phyloP scores from a whole-genome alignment of 2,888 invertebrate species.

The Gisinianus flammeolus region DNA sequence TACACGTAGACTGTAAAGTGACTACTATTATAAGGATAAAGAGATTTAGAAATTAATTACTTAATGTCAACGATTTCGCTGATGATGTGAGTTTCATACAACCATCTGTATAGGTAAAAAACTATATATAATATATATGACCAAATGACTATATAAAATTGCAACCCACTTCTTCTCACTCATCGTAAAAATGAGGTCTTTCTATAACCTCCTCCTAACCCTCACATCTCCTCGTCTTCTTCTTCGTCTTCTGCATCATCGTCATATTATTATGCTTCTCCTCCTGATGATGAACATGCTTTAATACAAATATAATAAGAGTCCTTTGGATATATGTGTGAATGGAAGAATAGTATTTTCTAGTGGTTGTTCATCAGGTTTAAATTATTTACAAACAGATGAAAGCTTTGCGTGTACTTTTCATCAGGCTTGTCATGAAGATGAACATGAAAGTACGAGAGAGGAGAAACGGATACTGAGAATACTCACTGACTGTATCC shows the following conservation, averaged over 20 bases:
- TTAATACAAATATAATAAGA: not conserved
- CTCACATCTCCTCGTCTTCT: conserved; percentile 27
- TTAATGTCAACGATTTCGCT: not conserved
- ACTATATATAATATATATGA: too few species aligned
- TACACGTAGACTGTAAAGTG: too few species aligned
- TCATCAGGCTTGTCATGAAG: not conserved
- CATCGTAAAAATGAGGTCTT: conserved; percentile 43
- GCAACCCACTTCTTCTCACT: conserved; percentile 32
- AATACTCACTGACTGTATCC: not conserved
- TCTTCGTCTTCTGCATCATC: not conserved
- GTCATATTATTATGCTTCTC: not conserved
- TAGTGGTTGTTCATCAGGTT: not conserved
- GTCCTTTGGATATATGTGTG: not conserved
- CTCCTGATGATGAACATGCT: not conserved
- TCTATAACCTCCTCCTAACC: conserved; percentile 43
- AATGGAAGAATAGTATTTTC: not conserved
- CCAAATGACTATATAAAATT: too few species aligned
- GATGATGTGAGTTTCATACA: not conserved
- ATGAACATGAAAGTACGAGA: not conserved
- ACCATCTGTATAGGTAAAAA: too few species aligned
- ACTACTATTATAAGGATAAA: too few species aligned
- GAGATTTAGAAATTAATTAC: not conserved
- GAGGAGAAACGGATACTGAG: not conserved
- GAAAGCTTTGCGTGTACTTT: not conserved
- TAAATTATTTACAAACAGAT: not conserved